Base-by-base conservation (phyloP, 1,140 invertebrate species). In the Aradophagus sp. region DNA sequence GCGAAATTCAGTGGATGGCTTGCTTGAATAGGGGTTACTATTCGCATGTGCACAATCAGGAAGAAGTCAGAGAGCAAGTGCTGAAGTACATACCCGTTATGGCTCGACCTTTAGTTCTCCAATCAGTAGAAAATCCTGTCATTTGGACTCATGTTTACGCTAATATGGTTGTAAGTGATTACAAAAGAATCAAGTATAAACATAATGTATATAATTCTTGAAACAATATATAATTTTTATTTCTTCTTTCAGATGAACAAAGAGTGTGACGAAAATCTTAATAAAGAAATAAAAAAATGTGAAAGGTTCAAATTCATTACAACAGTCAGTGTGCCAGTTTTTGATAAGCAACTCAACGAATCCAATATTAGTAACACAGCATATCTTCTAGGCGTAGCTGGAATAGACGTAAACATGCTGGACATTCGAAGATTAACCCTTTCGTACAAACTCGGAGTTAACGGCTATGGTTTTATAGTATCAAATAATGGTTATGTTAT, bases 401-500 rank as follows among this genome's bases (percentile, higher is more conserved):
- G 94, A 1, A 97, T 95, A 0, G 96, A 98, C 81, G 91, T 98
- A n/a, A 94, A 95, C 7, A 92, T 98, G 7, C 89, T 93, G 61
- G 94, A 97, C 72, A 93, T 99, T 17, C 89, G 91, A 44, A 94
- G 93, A 83, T 84, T 97, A 19, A 95, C 94, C 0, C 89, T 95
- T 19, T 93, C 95, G 3, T 94, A 93, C 74, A 92, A 91, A 92
- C 89, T 98, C 31, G 97, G 97, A 13, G 95, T 97, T 0, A 97
- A 98, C 84, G 97, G 94, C 2, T 98, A 97, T 83, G 93, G 95
- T 0, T 98, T 98, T 86, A 93, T 96, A 56, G 93, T 98, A 2
- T 97, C 93, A 61, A 98, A 98, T 81, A 99, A 99, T 83, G 98
- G 98, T 0, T 97, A 98, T 81, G 87, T 99, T 4, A 84, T 95